These are phyloP conservation scores for Petrolisthes cinctipes DNA, from an alignment of 2,888 invertebrate species.

Conservation along the genomic window DNA sequence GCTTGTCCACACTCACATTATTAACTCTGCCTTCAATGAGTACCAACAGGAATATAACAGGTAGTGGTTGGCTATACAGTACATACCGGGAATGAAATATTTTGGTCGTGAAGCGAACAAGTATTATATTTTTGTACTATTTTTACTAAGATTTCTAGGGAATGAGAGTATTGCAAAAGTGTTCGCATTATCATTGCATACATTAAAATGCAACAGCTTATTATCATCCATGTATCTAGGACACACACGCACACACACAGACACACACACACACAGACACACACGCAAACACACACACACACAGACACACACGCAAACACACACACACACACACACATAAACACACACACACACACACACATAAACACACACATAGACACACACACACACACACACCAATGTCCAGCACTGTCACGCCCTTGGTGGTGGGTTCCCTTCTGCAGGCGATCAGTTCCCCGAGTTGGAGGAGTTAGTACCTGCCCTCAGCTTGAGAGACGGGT, in stretches of 20 bases:
- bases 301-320: background rate
- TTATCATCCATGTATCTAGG: background rate
- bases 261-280: constrained; percentile 1
- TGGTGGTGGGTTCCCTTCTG: background rate
- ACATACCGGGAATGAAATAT: no score
- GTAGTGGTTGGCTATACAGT: no score
- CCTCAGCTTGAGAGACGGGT: constrained; percentile 35
- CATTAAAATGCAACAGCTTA: no score
- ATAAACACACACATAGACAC: background rate
- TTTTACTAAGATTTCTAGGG: no score
- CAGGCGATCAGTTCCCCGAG: constrained; percentile 54
- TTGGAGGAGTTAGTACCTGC: constrained; percentile 36
- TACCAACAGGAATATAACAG: no score
- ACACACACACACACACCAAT: background rate
- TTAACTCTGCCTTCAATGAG: no score
- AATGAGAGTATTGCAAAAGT: no score
- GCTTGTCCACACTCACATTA: no score
- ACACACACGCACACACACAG: background rate
- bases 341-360: background rate
- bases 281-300: background rate
- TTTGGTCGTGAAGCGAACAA: no score
- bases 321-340: background rate
- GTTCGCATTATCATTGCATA: no score
- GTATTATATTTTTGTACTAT: no score
- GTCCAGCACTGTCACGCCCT: background rate